Percentiles rank a stretch among this genome's conserved stretches.
phyloP scores from a whole-genome alignment of 2,797 vertebrate genomes.

The Falco berigora region DNA sequence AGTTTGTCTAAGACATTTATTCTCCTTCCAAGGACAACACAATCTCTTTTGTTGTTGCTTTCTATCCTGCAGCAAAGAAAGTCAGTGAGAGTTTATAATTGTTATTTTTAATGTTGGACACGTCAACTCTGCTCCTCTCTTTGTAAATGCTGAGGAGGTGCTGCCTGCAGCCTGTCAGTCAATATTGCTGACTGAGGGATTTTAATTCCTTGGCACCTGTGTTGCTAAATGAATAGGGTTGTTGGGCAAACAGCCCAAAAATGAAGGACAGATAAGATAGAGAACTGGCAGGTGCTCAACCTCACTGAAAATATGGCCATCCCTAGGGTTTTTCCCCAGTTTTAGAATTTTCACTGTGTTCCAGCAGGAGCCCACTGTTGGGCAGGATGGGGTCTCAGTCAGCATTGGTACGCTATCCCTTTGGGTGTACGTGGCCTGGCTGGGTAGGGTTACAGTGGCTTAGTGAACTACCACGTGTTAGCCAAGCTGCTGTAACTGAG shows the following conservation, averaged over 20 bases:
- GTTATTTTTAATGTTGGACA: background rate
- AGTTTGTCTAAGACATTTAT: background rate
- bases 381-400: background rate
- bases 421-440: accelerated
- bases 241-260: background rate
- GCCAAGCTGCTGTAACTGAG: constrained; percentile 2
- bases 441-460: background rate
- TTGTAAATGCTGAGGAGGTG: background rate
- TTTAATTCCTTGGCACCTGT: constrained; percentile 28
- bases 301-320: background rate
- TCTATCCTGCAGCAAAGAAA: background rate
- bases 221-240: background rate
- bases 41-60: background rate
- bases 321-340: background rate
- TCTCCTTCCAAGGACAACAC: background rate
- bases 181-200: background rate
- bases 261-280: background rate
- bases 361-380: background rate
- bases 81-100: background rate
- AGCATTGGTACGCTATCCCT: background rate
- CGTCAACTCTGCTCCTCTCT: background rate
- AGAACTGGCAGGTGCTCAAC: background rate
- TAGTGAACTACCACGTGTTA: background rate
- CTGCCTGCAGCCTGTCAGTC: background rate
- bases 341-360: background rate